Conservation (phyloP, 2,888 invertebrate genomes). For the Sepioteuthis lessoniana region DNA sequence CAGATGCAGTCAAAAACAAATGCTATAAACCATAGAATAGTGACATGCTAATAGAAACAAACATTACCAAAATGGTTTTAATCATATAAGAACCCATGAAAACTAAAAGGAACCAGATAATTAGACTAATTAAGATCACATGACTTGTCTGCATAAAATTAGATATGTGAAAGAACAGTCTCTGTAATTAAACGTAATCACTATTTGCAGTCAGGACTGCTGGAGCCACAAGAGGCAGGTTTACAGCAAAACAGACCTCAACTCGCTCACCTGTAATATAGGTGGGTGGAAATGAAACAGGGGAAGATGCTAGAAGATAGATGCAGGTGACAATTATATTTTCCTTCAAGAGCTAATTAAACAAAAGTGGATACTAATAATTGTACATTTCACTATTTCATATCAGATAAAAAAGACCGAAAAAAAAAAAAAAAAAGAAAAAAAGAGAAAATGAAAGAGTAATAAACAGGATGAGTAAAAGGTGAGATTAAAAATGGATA, state of each 20-base stretch:
- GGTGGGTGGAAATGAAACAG: not conserved
- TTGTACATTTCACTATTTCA: not conserved
- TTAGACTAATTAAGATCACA: conserved; percentile 33
- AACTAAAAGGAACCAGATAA: not conserved
- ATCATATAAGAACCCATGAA: not conserved
- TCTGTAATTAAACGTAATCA: conserved; percentile 33
- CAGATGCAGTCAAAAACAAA: no score
- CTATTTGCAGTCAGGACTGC: conserved; percentile 33
- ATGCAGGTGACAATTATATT: conserved; percentile 33
- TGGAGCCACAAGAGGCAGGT: not conserved
- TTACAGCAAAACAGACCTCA: not conserved
- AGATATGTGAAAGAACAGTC: not conserved
- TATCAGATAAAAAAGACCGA: not conserved
- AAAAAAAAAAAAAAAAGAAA: not conserved
- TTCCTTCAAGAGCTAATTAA: not conserved
- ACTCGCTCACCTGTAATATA: not conserved
- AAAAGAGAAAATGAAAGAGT: not conserved
- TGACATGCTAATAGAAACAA: no score
- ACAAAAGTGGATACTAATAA: not conserved
- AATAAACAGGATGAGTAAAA: not conserved
- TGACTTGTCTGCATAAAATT: conserved; percentile 10
- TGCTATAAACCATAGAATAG: no score
- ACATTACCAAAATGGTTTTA: conserved; percentile 1
- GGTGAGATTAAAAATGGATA: not conserved
- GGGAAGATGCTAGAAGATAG: not conserved